Conservation (phyloP, 2,113 vertebrate species). For the Bubo scandiacus region DNA sequence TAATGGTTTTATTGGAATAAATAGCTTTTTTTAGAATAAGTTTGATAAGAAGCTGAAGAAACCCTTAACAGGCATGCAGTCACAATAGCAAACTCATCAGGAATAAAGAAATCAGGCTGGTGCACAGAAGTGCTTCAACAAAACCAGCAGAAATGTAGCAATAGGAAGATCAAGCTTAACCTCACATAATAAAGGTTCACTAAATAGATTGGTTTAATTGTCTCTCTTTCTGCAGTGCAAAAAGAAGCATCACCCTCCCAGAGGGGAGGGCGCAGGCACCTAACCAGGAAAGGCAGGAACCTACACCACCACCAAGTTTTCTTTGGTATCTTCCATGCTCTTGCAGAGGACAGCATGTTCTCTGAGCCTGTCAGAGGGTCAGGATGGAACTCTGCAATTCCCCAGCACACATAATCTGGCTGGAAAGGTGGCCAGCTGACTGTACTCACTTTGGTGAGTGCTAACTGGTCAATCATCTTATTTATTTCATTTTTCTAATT, state of each 20-base stretch:
- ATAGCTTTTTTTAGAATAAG: not conserved
- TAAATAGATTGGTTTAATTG: no score
- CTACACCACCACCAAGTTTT: no score
- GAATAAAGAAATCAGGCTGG: not conserved
- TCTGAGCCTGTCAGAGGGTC: rapidly evolving
- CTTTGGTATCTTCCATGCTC: not conserved
- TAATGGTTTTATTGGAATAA: not conserved
- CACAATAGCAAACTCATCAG: not conserved
- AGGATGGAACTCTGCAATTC: rapidly evolving
- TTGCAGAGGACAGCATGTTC: rapidly evolving
- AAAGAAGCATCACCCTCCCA: not conserved
- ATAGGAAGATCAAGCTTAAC: not conserved
- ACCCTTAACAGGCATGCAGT: rapidly evolving
- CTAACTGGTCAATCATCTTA: not conserved
- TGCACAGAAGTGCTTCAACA: not conserved
- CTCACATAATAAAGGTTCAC: not conserved
- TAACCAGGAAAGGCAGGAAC: not conserved
- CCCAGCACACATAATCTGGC: not conserved
- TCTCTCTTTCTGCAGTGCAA: not conserved
- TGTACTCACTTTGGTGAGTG: rapidly evolving
- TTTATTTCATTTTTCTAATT: not conserved
- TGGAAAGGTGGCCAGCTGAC: rapidly evolving
- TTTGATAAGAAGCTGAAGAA: not conserved
- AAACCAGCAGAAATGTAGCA: not conserved
- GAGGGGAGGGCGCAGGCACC: not conserved